These are phyloP conservation scores for Simalia tracyae DNA, from an alignment of 2,797 vertebrate species.

Conservation along the genomic window DNA sequence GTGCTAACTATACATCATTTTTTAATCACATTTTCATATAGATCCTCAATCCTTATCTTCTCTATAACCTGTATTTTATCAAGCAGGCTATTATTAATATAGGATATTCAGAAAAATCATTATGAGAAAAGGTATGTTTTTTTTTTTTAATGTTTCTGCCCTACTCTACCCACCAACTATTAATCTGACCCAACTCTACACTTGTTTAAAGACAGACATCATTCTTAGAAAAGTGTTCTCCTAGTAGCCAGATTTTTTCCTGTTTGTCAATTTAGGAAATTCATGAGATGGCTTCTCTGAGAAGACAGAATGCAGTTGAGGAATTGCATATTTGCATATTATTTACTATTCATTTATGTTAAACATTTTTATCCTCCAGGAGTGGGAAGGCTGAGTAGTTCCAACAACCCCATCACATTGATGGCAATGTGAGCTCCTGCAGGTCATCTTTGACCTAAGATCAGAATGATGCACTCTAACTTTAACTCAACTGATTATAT, in stretches of 20 bases:
- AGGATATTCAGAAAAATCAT: conserved; percentile 16
- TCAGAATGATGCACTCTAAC: neutral
- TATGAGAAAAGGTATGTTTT: neutral
- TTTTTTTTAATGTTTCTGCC: conserved; percentile 27
- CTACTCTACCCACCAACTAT: neutral
- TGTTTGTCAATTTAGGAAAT: neutral
- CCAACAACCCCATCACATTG: neutral
- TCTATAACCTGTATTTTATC: neutral
- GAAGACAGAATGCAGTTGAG: neutral
- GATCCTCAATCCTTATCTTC: neutral
- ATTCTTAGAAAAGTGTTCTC: neutral
- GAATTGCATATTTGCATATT: neutral
- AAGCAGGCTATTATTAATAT: neutral
- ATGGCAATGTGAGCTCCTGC: neutral
- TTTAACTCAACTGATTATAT: too few species aligned
- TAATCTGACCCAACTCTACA: neutral
- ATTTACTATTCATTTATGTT: neutral
- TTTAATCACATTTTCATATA: neutral
- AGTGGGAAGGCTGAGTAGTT: neutral
- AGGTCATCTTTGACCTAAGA: neutral
- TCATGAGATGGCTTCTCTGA: neutral
- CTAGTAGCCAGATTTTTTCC: neutral
- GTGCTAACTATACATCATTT: neutral
- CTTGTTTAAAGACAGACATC: rapidly evolving
- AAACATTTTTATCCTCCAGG: neutral